Evolutionary conservation across 2,113 vertebrate species (phyloP), one percentile per base, ranked within the genome.

Genomic region (Spermophilus dauricus): DNA sequence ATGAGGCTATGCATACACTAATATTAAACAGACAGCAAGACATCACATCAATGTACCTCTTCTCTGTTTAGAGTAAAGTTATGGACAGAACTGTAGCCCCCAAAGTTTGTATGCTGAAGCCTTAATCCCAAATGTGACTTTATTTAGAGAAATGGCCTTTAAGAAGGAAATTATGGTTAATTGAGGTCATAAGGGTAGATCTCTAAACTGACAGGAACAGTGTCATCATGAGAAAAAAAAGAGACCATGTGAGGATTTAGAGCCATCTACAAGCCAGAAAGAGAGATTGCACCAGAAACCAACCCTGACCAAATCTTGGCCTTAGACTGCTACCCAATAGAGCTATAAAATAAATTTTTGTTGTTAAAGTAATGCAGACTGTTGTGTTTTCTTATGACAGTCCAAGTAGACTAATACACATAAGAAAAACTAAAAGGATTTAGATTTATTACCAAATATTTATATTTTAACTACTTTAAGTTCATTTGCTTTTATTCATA

Each of bases 401-500:
- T 12, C 10, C 34, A 39, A 28, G 63, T 5, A 91, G 2, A 56
- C 16, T 12, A 80, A 86, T 58, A 39, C 12, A 37, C 8, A 28
- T 18, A 80, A 69, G 37, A 94, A 78, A 65, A 77, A 61, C 26
- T 48, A 14, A 34, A 96, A 95, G 34, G 3, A 34, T 12, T 32
- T n/a, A 63, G 17, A 22, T 78, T n/a, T 45, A 70, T 86, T 70
- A 86, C 18, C 92, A 92, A 69, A 75, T 69, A 73, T 65, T 87
- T 72, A 3, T 42, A 76, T 81, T 45, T 58, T 42, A 42, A 42
- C 53, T 26, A 34, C 9, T 80, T 87, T 45, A 82, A 80, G 5
- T 5, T 39, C 14, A 84, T 93, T 96, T 81, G 63, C 28, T 88
- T 93, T 72, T 72, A 24, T 77, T 93, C 32, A 37, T 86, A 69